phyloP scores from a whole-genome alignment of 2,113 vertebrate genomes.

The Lampris incognitus region DNA sequence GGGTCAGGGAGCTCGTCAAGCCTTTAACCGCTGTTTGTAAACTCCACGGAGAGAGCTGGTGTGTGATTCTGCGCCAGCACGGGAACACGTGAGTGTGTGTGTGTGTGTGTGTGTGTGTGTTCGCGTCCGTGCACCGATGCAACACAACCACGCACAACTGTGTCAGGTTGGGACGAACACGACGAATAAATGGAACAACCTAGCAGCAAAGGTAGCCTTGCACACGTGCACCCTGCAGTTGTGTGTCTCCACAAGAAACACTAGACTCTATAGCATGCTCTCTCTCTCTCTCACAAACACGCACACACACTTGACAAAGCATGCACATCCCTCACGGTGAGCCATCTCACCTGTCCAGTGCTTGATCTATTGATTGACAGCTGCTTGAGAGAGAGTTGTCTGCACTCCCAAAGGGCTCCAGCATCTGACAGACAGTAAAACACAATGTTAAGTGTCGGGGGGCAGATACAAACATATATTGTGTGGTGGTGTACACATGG shows the following conservation, averaged over 20 bases:
- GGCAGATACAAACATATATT: conserved; percentile 19
- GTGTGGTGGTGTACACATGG: conserved; percentile 2
- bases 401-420: conserved; percentile 90
- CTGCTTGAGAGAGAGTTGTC: conserved; percentile 89
- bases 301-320: neutral
- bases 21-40: conserved; percentile 39
- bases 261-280: too few species aligned
- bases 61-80: conserved; percentile 1
- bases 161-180: too few species aligned
- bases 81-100: neutral
- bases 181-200: too few species aligned
- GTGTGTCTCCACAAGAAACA: too few species aligned
- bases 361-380: conserved; percentile 92
- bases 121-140: too few species aligned
- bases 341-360: conserved; percentile 88
- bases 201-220: too few species aligned
- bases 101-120: too few species aligned
- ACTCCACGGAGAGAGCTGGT: conserved; percentile 13
- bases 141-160: too few species aligned
- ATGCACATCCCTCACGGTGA: conserved; percentile 15
- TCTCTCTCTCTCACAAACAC: conserved; percentile 1
- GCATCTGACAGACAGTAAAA: conserved; percentile 79
- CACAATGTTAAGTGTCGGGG: conserved; percentile 41
- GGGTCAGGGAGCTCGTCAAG: conserved; percentile 41
- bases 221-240: too few species aligned